Conservation (phyloP, 2,797 vertebrate genomes). For the Poliocrania exsul region DNA sequence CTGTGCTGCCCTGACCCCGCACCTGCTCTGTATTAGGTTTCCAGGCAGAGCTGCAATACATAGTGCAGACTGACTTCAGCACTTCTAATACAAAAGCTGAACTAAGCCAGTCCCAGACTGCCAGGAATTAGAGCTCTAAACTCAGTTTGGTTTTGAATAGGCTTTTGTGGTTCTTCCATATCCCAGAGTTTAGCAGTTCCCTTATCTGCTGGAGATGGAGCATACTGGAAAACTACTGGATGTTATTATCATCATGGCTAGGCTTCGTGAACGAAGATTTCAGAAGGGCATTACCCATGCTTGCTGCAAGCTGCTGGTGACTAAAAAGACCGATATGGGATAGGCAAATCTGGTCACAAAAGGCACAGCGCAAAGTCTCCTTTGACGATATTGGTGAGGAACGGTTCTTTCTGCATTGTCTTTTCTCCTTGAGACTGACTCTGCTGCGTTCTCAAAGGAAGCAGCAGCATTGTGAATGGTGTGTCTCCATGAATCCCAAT, state of each 20-base stretch:
- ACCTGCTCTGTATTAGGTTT: neutral
- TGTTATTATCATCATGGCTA: neutral
- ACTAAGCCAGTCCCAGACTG: neutral
- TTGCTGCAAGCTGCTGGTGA: too few species aligned
- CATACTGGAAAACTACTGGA: neutral
- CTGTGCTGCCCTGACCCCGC: neutral
- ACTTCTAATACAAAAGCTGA: neutral
- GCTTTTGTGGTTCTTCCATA: neutral
- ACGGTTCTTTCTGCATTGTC: too few species aligned
- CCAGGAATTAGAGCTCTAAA: neutral
- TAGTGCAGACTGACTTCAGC: neutral
- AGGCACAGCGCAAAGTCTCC: too few species aligned
- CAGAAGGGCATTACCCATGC: too few species aligned
- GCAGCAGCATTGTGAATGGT: too few species aligned
- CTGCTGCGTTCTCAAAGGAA: too few species aligned
- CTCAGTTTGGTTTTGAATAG: neutral
- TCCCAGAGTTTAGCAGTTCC: neutral
- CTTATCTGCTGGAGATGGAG: neutral
- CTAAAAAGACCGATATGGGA: too few species aligned
- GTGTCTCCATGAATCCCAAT: too few species aligned
- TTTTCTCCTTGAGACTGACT: too few species aligned
- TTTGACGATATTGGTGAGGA: too few species aligned
- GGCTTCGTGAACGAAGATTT: too few species aligned
- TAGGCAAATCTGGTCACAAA: too few species aligned
- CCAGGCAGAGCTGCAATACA: neutral